A percentile compares a stretch with the other conserved stretches of the same genome.
Conservation (phyloP, 2,888 invertebrate species). For the Tetanocera ferruginea region DNA sequence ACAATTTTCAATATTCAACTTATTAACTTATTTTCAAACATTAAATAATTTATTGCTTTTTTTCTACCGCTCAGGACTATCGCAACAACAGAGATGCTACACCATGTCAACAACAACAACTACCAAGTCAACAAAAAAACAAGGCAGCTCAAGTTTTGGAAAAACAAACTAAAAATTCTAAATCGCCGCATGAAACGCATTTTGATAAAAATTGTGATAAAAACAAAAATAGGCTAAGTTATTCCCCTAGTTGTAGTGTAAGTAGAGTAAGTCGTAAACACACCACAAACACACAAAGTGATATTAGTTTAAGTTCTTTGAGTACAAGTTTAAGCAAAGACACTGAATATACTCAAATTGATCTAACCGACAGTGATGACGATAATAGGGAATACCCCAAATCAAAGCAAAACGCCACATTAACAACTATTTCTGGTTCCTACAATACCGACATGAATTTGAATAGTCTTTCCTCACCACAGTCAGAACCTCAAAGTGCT, state of each 20-base stretch:
- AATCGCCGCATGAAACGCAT: conserved; percentile 21
- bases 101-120: not conserved
- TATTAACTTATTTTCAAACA: not conserved
- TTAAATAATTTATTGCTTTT: not conserved
- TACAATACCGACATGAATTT: not conserved
- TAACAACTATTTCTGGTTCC: not conserved
- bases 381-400: conserved; percentile 5
- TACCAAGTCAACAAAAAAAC: not conserved
- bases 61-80: not conserved
- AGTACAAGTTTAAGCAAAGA: not conserved
- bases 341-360: conserved; percentile 18
- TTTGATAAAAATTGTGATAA: conserved; percentile 30
- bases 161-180: not conserved
- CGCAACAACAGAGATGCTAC: not conserved
- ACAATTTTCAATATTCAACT: too few species aligned
- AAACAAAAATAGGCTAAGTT: conserved; percentile 31
- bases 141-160: not conserved
- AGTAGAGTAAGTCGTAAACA: conserved; percentile 3
- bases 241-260: not conserved
- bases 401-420: not conserved
- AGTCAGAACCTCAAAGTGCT: not conserved
- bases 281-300: conserved; percentile 30
- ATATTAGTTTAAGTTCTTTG: conserved; percentile 36
- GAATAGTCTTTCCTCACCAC: not conserved
- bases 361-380: conserved; percentile 36